Evolutionary conservation across 1,140 invertebrate genomes (phyloP), one percentile per base, ranked within the genome.

Genomic region (Mactra quadrangularis): DNA sequence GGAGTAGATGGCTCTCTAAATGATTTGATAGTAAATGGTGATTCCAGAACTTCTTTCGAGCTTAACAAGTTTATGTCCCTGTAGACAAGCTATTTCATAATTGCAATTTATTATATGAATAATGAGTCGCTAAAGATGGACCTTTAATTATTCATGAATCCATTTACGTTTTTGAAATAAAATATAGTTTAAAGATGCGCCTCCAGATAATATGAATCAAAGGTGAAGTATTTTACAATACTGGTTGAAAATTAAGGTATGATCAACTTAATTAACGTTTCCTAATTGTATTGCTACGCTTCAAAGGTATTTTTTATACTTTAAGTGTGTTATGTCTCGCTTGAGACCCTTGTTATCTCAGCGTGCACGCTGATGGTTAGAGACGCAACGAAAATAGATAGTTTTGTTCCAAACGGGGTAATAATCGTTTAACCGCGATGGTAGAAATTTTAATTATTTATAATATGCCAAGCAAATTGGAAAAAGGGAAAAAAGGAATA

Each of bases 1-100:
- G 72, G 72, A 76, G 72, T 76, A 22, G 60, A 76, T 55, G 29
- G 55, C 72, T 59, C 57, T 76, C 72, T 76, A 76, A 76, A 76
- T 76, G 72, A 76, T 76, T 76, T 76, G 72, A 59, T 76, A n/a
- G 72, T 60, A 76, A 62, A 76, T 60, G 35, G 60, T 62, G 29
- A 55, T 33, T 60, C n/a, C 25, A 52, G 41, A 60, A 59, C 72
- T 59, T 62, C 72, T 76, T 76, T 62, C 55, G 41, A 41, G 72
- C 57, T 76, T 53, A 76, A 52, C 72, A 38, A 25, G 25, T 1
- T 19, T 76, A 27, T 33, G 33, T 59, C 57, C 72, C 72, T 38
- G 41, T 27, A 47, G 57, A 53, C 55, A n/a, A 50, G 72, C 57
- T 76, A 59, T 59, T 60, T 33, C 55, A 33, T 76, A 76, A 76